Evolutionary conservation across 1,140 invertebrate genomes (phyloP).

Genomic region (Heliothis virescens): DNA sequence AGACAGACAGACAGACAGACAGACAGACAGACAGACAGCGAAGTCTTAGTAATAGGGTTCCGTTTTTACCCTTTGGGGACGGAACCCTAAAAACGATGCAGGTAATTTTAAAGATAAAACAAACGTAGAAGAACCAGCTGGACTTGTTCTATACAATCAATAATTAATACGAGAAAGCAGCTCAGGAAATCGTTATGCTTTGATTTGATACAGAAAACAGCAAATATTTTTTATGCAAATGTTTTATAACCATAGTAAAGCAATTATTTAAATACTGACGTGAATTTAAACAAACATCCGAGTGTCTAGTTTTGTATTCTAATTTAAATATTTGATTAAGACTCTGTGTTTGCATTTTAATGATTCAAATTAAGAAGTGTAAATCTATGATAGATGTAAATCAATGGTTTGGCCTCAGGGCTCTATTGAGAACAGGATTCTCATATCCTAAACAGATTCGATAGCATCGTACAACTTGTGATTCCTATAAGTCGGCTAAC

Average conservation of each 20-base stretch:
- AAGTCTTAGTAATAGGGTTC: too few relatives aligned
- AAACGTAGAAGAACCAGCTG: background rate
- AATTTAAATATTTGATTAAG: conserved; percentile 49
- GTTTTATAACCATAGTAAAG: conserved; percentile 20
- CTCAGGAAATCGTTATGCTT: background rate
- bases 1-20: too few relatives aligned
- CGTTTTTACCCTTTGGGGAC: too few relatives aligned
- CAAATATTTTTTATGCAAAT: conserved; percentile 16
- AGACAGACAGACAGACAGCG: too few relatives aligned
- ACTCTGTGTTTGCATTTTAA: conserved; percentile 33
- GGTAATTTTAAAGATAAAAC: background rate
- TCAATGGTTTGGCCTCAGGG: background rate
- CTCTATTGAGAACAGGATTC: conserved; percentile 17
- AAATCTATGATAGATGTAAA: conserved; percentile 27
- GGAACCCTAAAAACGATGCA: too few relatives aligned
- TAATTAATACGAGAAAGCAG: background rate
- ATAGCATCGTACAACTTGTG: background rate
- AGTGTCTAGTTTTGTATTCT: conserved; percentile 30
- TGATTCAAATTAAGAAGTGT: conserved; percentile 33
- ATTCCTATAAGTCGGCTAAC: too few relatives aligned
- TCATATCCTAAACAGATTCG: background rate
- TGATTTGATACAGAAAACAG: background rate
- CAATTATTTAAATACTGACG: conserved; percentile 31
- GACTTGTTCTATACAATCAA: background rate
- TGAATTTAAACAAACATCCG: conserved; percentile 38